Conservation (phyloP, 1,140 invertebrate species). For the Leptonema lineaticorne region DNA sequence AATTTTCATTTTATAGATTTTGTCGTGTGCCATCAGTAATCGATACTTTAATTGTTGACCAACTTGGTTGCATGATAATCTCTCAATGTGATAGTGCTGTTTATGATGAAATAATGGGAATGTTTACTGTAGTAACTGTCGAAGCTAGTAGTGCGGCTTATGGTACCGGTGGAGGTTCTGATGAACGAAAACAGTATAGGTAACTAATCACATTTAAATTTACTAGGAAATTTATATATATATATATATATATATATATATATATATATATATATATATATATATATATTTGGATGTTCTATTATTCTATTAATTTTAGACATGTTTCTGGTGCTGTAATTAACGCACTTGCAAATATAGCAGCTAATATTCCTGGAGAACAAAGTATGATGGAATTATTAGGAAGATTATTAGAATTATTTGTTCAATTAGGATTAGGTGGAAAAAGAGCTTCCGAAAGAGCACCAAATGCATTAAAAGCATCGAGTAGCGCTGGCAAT, state of each 20-base stretch:
- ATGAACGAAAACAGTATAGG: conserved; percentile 76
- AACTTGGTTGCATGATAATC: conserved; percentile 96
- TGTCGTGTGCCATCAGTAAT: conserved; percentile 82
- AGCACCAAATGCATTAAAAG: conserved; percentile 71
- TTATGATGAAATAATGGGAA: conserved; percentile 95
- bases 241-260: not conserved
- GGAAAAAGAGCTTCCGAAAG: conserved; percentile 92
- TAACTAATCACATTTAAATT: conserved; percentile 46
- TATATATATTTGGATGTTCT: not conserved
- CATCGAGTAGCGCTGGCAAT: conserved; percentile 93
- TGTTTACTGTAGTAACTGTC: conserved; percentile 94
- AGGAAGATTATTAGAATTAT: conserved; percentile 87
- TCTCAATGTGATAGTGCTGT: conserved; percentile 81
- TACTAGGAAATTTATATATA: not conserved
- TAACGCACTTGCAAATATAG: conserved; percentile 92
- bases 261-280: not conserved
- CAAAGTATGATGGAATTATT: conserved; percentile 84
- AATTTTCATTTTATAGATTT: conserved; percentile 61
- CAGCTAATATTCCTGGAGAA: conserved; percentile 89
- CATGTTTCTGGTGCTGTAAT: conserved; percentile 94
- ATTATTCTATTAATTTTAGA: conserved; percentile 50
- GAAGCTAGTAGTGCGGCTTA: conserved; percentile 91
- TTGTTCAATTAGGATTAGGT: conserved; percentile 96
- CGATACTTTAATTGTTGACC: conserved; percentile 94
- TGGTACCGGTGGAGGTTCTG: conserved; percentile 71